Conservation (phyloP, 2,113 vertebrate genomes). For the Toxotes chatareus region DNA sequence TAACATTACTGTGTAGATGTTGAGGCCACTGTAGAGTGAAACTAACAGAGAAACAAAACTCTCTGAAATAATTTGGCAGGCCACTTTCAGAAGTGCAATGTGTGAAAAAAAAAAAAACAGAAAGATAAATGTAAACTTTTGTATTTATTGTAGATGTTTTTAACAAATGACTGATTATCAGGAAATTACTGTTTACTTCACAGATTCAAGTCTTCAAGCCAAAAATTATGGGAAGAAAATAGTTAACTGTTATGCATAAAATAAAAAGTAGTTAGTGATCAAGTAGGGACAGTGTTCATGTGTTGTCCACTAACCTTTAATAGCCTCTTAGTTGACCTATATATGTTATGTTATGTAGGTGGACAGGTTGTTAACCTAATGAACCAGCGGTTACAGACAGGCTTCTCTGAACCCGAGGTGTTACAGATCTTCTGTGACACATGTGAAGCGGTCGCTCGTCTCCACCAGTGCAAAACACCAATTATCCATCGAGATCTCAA, state of each 20-base stretch:
- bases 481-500: conserved; percentile 97
- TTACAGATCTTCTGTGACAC: conserved; percentile 98
- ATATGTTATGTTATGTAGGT: conserved; percentile 78
- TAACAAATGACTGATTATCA: background rate
- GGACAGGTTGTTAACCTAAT: conserved; percentile 98
- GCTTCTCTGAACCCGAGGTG: conserved; percentile 94
- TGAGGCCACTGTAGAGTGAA: background rate
- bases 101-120: background rate
- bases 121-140: background rate
- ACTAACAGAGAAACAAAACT: background rate
- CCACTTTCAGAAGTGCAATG: background rate
- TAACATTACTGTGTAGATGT: background rate
- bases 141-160: background rate
- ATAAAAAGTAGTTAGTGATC: background rate
- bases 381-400: conserved; percentile 95
- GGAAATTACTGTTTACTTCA: background rate
- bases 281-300: background rate
- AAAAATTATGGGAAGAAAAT: background rate
- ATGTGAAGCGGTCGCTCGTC: conserved; percentile 92
- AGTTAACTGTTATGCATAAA: background rate
- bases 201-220: background rate
- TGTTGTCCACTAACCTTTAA: background rate
- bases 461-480: conserved; percentile 96
- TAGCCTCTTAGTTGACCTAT: background rate
- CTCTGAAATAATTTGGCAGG: background rate